A percentile compares a stretch with the other conserved stretches of the same genome.
Evolutionary conservation across 2,113 vertebrate species (phyloP).

Genomic region (Pseudopodoces humilis): DNA sequence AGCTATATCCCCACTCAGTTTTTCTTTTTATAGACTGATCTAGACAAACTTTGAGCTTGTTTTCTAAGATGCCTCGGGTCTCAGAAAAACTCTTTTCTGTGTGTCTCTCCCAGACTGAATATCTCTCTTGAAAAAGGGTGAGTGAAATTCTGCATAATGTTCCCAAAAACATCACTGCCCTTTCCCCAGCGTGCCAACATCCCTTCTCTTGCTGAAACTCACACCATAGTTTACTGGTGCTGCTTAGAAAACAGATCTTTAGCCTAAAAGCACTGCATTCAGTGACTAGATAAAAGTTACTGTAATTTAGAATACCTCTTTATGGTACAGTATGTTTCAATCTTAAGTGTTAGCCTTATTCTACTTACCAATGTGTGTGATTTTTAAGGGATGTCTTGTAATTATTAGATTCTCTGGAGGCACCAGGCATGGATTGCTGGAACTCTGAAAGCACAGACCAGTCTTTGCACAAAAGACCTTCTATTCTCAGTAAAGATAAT

Average conservation of each 20-base stretch:
- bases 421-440: not conserved
- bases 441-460: not conserved
- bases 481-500: conserved; percentile 25
- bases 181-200: fast-evolving
- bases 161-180: not conserved
- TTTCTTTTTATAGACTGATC: not conserved
- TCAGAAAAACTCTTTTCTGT: not conserved
- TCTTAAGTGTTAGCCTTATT: not conserved
- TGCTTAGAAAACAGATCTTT: not conserved
- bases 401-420: not conserved
- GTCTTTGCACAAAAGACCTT: not conserved
- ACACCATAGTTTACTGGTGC: not conserved
- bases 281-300: not conserved
- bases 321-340: not conserved
- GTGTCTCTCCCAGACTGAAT: not conserved
- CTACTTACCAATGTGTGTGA: not conserved
- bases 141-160: not conserved
- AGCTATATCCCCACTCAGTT: not conserved
- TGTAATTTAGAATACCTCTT: not conserved
- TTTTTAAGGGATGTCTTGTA: not conserved
- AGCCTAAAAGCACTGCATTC: not conserved
- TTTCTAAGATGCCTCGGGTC: not conserved
- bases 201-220: not conserved
- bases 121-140: not conserved
- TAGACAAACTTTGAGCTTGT: not conserved